Evolutionary conservation across 1,140 invertebrate genomes (phyloP).

Genomic region (Bombus breviceps): DNA sequence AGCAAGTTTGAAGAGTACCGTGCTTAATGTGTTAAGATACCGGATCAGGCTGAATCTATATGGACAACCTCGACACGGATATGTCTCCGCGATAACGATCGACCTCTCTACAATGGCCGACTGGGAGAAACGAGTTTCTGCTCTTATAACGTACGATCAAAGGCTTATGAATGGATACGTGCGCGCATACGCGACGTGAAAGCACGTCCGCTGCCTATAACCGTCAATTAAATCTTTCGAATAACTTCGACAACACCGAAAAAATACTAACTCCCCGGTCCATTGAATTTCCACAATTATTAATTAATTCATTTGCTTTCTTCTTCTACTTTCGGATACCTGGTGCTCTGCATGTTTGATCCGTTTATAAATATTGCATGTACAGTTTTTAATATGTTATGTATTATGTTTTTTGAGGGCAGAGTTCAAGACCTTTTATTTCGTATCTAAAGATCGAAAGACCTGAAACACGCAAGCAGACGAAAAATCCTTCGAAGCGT

Average conservation of each 20-base stretch:
- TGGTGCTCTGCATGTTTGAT: background rate
- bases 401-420: background rate
- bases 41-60: constrained; percentile 48
- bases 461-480: background rate
- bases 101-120: constrained; percentile 59
- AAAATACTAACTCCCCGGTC: background rate
- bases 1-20: background rate
- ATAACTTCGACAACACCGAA: background rate
- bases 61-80: constrained; percentile 62
- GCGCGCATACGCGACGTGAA: constrained; percentile 43
- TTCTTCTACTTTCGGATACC: background rate
- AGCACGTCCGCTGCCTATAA: constrained; percentile 11
- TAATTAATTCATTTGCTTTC: background rate
- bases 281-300: background rate
- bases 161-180: constrained; percentile 62
- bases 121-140: constrained; percentile 62
- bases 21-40: constrained; percentile 54
- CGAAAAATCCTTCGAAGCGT: background rate
- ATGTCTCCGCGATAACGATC: constrained; percentile 62
- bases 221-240: constrained; percentile 53
- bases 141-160: constrained; percentile 57
- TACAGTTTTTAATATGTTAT: too few relatives aligned
- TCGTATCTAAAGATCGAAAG: background rate
- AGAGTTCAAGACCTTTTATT: background rate
- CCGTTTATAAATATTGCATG: background rate